Percentiles rank a stretch among this genome's conserved stretches.
Evolutionary conservation across 1,140 invertebrate species (phyloP).

Genomic region (Camponotus vicinus): DNA sequence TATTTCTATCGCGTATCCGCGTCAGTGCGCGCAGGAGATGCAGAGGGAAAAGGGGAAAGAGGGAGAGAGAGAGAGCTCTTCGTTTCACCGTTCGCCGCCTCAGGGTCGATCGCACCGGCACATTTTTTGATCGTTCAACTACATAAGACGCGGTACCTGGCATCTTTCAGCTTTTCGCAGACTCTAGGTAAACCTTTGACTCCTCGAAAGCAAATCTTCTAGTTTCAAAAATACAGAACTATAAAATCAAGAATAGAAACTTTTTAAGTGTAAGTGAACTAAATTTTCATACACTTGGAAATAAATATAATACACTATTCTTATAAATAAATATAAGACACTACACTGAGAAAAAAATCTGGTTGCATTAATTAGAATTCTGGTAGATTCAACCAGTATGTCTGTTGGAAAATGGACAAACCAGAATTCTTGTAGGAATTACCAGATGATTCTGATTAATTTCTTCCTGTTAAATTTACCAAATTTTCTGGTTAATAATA

Average conservation of each 20-base stretch:
- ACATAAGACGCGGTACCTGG: not conserved
- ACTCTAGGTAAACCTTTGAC: not conserved
- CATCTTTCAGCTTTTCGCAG: not conserved
- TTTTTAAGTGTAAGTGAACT: not conserved
- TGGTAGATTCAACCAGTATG: too few species aligned
- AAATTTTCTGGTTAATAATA: too few species aligned
- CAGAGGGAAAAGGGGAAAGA: not conserved
- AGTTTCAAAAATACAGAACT: not conserved
- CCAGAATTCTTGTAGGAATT: too few species aligned
- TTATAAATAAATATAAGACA: not conserved
- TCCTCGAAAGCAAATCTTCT: not conserved
- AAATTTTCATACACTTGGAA: too few species aligned
- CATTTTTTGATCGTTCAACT: constrained; percentile 14
- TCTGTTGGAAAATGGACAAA: too few species aligned
- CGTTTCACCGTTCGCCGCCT: constrained; percentile 34
- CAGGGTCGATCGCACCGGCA: not conserved
- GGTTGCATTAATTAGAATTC: too few species aligned
- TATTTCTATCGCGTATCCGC: constrained; percentile 68
- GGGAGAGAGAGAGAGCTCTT: constrained; percentile 3
- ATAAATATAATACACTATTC: not conserved
- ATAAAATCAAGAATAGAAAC: constrained; percentile 6
- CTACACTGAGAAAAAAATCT: too few species aligned
- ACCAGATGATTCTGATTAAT: too few species aligned
- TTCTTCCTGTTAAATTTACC: too few species aligned
- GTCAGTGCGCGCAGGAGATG: constrained; percentile 50